A percentile compares a stretch with the other conserved stretches of the same genome.
These are phyloP conservation scores for Henricia sp. DNA, from an alignment of 53 echinoderm and acorn worm genomes.

Conservation along the genomic window DNA sequence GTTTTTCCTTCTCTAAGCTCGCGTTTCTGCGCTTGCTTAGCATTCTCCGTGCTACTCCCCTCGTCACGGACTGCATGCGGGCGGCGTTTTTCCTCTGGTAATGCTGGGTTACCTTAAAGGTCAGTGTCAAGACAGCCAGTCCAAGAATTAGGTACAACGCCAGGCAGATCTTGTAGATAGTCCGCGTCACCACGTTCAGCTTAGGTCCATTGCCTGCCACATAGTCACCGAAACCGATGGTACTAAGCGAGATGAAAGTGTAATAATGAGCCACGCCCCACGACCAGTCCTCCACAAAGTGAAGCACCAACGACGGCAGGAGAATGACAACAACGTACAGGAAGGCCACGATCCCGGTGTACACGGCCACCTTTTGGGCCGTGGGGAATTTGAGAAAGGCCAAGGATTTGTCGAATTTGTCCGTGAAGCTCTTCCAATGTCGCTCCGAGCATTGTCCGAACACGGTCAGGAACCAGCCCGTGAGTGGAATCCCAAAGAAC, in stretches of 20 bases:
- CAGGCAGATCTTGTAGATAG: conserved; percentile 67
- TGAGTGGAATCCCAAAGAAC: conserved; percentile 79
- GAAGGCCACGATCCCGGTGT: conserved; percentile 17
- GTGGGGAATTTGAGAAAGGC: conserved; percentile 49
- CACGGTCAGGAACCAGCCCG: conserved; percentile 70
- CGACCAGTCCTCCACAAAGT: conserved; percentile 73
- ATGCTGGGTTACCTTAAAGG: conserved; percentile 66
- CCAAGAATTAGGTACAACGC: conserved; percentile 75
- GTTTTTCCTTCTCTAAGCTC: conserved; percentile 44
- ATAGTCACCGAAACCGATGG: conserved; percentile 82
- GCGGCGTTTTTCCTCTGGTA: conserved; percentile 61
- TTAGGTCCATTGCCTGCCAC: conserved; percentile 72
- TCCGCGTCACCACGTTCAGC: conserved; percentile 42
- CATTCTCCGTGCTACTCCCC: conserved; percentile 62
- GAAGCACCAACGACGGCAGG: conserved; percentile 65
- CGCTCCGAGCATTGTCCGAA: conserved; percentile 74
- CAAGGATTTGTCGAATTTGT: conserved; percentile 48
- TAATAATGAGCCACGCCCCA: conserved; percentile 79
- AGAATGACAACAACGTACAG: conserved; percentile 68
- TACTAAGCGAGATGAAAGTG: conserved; percentile 76
- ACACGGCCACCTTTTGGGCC: conserved; percentile 40
- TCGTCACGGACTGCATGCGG: conserved; percentile 45
- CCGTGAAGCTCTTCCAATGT: conserved; percentile 72
- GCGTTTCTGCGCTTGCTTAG: conserved; percentile 60
- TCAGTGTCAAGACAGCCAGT: conserved; percentile 68